Evolutionary conservation across 2,113 vertebrate species (phyloP).

Genomic region (Phyllopteryx taeniolatus): DNA sequence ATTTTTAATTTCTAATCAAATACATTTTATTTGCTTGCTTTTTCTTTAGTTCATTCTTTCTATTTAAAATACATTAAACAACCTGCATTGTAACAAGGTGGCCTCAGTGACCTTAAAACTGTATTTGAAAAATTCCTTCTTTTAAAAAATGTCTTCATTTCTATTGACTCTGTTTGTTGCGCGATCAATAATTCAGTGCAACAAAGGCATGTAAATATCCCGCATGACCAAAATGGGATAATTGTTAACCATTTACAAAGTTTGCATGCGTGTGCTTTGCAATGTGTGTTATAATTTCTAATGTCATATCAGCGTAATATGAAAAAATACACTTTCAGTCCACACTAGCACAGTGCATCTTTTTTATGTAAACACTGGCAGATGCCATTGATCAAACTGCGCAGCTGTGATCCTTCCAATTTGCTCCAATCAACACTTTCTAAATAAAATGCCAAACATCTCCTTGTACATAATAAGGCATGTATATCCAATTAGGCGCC

Average conservation of each 20-base stretch:
- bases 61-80: too few relatives aligned
- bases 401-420: slow-evolving; percentile 44
- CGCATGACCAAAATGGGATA: too few relatives aligned
- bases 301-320: neutral
- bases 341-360: neutral
- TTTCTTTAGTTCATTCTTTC: too few relatives aligned
- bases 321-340: neutral
- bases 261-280: neutral
- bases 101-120: too few relatives aligned
- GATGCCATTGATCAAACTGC: slow-evolving; percentile 25
- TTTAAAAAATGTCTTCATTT: too few relatives aligned
- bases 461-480: slow-evolving; percentile 2
- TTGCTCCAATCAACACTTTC: slow-evolving; percentile 37
- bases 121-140: too few relatives aligned
- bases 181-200: too few relatives aligned
- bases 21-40: neutral
- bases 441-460: slow-evolving; percentile 42
- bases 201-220: too few relatives aligned
- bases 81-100: too few relatives aligned
- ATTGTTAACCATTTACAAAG: slow-evolving; percentile 9
- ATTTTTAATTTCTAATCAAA: too few relatives aligned
- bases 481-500: slow-evolving; percentile 32
- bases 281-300: neutral
- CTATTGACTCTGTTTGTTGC: too few relatives aligned
- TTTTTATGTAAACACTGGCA: slow-evolving; percentile 6